Evolutionary conservation across 1,140 invertebrate genomes (phyloP), one percentile per base, ranked within the genome.

Genomic region (Panulirus ornatus): DNA sequence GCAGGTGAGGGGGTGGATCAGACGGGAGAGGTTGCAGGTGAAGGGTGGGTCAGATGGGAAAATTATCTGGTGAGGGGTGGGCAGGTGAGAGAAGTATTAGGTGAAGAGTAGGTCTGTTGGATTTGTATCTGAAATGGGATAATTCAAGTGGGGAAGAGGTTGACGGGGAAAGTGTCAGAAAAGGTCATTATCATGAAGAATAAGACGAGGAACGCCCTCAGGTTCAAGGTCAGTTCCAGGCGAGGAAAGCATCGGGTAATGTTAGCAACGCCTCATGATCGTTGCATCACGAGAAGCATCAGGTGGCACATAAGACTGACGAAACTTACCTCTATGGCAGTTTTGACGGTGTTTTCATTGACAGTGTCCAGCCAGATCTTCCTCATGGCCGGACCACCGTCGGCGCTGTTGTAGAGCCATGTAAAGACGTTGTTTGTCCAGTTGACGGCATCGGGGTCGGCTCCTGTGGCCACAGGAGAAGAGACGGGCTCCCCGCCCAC

Each of bases 401-500:
- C 90, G 38, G 54, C 63, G 40, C 90, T 86, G 75, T 91, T 86
- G 44, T 83, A 91, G 19, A 91, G 79, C 90, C 90, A 91, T 9
- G 84, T 86, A 42, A 91, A 86, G 9, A 91, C 44, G n/a, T 91
- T 91, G 51, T 86, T 87, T 27, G 84, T 70, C 84, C 83, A 91
- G 27, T 47, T 70, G 22, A 82, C 90, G 16, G 90, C 90, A 63
- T 91, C 90, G 8, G 90, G 90, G 34, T 91, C 90, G 22, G 83
- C 84, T 54, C 90, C 90, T 30, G 90, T 91, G 8, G 54, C 90
- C 30, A 91, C 84, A 30, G 90, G 90, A 9, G 84, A 22, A 1
- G 84, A 54, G 36, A 87, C 90, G 27, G 78, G 90, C 9, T 79
- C 76, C 2, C 27, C 22, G n/a, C 34, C 58, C n/a, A 38, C 27